Conservation (phyloP, 2,797 vertebrate species). For the Sarcophilus harrisii region DNA sequence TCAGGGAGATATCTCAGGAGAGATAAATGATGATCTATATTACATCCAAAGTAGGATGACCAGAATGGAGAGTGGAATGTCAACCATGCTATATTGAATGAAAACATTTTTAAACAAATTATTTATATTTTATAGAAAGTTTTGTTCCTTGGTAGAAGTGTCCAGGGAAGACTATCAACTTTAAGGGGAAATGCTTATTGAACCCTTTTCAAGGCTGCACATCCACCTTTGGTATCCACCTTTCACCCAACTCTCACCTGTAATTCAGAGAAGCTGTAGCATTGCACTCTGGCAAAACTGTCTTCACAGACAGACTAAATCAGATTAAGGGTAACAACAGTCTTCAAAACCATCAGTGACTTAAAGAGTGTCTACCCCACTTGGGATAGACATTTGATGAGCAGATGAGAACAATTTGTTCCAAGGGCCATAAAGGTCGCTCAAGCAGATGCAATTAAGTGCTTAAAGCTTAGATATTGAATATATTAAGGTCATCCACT, state of each 20-base stretch:
- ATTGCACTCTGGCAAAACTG: not conserved
- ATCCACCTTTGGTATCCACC: not conserved
- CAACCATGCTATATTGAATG: not conserved
- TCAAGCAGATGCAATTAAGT: not conserved
- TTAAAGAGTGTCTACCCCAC: not conserved
- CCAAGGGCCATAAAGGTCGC: not conserved
- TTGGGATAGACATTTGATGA: not conserved
- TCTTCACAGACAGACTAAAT: not conserved
- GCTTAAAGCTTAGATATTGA: not conserved
- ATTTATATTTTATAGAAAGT: not conserved
- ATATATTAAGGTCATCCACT: not conserved
- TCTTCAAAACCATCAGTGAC: not conserved
- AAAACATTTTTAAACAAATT: not conserved
- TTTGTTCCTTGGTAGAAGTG: not conserved
- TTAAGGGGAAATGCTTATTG: too few relatives aligned
- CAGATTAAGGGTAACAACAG: not conserved
- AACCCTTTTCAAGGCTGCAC: not conserved
- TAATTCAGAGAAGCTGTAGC: not conserved
- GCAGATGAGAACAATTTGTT: not conserved
- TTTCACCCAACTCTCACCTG: not conserved
- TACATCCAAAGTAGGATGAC: not conserved
- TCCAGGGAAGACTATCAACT: not conserved
- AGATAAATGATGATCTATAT: not conserved
- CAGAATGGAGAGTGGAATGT: not conserved
- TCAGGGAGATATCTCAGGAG: not conserved